phyloP scores from a whole-genome alignment of 1,140 invertebrate species.

The Drosophila lacteicornis region DNA sequence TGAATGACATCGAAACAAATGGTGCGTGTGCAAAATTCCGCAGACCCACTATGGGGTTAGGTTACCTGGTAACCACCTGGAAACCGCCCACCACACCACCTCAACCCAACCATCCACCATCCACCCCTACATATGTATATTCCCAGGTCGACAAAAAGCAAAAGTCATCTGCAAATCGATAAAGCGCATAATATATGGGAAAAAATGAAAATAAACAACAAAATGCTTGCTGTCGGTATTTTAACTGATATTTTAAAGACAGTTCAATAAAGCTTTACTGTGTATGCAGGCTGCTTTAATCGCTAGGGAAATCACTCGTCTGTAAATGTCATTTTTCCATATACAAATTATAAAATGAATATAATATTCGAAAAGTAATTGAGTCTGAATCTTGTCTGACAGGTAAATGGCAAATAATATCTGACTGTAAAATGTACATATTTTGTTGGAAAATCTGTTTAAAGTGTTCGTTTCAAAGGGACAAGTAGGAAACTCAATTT shows the following conservation, averaged over 20 bases:
- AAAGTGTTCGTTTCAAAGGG: neutral
- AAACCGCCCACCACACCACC: neutral
- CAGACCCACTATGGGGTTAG: neutral
- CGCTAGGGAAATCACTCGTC: slow-evolving; percentile 1
- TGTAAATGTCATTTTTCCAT: neutral
- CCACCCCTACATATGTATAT: no score
- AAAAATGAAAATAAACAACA: neutral
- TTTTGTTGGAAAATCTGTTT: neutral
- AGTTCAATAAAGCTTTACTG: neutral
- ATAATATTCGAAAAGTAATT: neutral
- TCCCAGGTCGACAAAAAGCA: slow-evolving; percentile 19
- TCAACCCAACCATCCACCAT: neutral
- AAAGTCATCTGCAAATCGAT: slow-evolving; percentile 48
- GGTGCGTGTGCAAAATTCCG: slow-evolving; percentile 42
- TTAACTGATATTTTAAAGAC: slow-evolving; percentile 1
- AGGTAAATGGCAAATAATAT: neutral
- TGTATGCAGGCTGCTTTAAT: neutral
- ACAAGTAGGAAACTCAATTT: neutral
- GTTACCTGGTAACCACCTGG: slow-evolving; percentile 33
- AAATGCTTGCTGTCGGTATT: neutral
- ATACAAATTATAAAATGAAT: neutral
- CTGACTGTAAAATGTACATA: neutral
- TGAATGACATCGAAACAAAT: slow-evolving; percentile 17
- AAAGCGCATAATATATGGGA: slow-evolving; percentile 19
- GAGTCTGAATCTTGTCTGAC: slow-evolving; percentile 1